Conservation (phyloP, 2,113 vertebrate genomes). For the Mastomys coucha region DNA sequence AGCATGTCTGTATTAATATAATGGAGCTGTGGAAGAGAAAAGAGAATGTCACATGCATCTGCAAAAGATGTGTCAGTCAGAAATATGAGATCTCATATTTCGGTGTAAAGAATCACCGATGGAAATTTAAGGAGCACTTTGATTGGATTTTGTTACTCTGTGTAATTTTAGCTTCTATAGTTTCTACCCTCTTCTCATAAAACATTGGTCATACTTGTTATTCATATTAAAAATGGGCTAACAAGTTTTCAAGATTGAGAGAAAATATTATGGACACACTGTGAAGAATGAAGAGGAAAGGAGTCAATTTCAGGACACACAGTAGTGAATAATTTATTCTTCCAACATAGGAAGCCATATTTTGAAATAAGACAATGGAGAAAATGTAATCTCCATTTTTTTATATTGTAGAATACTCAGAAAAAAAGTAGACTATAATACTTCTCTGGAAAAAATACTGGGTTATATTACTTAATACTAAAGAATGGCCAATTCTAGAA, state of each 20-base stretch:
- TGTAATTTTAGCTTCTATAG: no score
- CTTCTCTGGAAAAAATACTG: background rate
- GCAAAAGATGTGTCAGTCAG: background rate
- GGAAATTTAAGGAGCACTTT: background rate
- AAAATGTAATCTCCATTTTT: background rate
- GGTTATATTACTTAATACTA: background rate
- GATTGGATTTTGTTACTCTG: background rate
- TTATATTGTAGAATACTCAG: background rate
- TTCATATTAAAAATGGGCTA: background rate
- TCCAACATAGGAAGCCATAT: background rate
- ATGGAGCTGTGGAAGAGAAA: background rate
- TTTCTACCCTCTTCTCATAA: background rate
- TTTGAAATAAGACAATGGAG: background rate
- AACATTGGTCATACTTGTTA: background rate
- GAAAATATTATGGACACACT: background rate
- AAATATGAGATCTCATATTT: background rate
- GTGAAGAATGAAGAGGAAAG: background rate
- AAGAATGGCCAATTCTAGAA: background rate
- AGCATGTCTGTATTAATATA: background rate
- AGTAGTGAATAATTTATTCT: background rate
- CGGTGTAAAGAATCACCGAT: background rate
- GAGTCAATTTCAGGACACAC: background rate
- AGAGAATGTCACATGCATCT: no score
- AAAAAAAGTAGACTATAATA: background rate
- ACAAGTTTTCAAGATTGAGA: background rate